phyloP scores from a whole-genome alignment of 2,888 invertebrate species.

The Andrena trimmerana region DNA sequence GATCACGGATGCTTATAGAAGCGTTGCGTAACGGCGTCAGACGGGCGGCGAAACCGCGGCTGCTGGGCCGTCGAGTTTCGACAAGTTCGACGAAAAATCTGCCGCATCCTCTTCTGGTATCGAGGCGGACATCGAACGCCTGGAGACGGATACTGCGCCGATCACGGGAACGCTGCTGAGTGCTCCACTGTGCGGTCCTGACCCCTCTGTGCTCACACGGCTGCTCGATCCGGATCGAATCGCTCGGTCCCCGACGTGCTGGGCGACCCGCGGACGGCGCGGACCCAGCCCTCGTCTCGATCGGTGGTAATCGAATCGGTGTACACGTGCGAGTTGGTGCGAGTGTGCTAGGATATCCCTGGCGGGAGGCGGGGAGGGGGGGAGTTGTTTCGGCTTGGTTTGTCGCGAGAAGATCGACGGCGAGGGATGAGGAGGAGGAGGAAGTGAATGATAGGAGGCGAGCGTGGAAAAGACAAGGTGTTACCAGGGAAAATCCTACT shows the following conservation, averaged over 20 bases:
- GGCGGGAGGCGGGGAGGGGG: constrained; percentile 5
- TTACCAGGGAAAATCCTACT: constrained; percentile 9
- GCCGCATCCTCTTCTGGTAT: constrained; percentile 40
- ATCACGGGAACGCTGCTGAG: background rate
- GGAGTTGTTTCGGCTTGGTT: background rate
- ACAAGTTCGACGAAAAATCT: constrained; percentile 61
- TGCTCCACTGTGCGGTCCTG: constrained; percentile 18
- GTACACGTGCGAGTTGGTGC: constrained; percentile 19
- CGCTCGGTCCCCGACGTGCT: background rate
- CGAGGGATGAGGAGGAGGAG: constrained; percentile 17
- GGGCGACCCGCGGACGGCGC: background rate
- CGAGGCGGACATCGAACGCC: constrained; percentile 22
- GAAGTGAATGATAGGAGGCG: constrained; percentile 5
- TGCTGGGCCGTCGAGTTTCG: constrained; percentile 68
- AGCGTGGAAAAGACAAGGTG: constrained; percentile 18
- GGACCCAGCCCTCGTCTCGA: background rate
- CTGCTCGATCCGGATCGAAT: constrained; percentile 31
- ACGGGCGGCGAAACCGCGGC: constrained; percentile 75
- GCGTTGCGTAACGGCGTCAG: constrained; percentile 83
- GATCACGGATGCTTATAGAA: constrained; percentile 85
- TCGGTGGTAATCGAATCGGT: constrained; percentile 7
- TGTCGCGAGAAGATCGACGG: background rate
- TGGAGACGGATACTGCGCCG: constrained; percentile 32
- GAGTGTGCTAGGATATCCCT: constrained; percentile 7
- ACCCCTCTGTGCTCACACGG: background rate